Conservation (phyloP, 2,113 vertebrate species). For the Propithecus coquereli region DNA sequence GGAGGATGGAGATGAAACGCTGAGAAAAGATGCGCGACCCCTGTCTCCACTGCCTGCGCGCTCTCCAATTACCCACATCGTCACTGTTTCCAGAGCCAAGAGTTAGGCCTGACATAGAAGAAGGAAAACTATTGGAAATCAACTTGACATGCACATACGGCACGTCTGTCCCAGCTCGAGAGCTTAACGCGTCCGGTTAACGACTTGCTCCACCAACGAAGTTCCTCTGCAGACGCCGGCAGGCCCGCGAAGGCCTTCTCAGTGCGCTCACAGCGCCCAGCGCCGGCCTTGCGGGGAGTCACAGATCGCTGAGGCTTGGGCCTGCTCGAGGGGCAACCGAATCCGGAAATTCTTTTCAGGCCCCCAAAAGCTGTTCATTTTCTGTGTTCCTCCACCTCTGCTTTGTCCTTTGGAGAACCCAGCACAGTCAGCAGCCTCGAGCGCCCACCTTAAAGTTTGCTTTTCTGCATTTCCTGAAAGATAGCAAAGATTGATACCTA, state of each 20-base stretch:
- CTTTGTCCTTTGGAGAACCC: neutral
- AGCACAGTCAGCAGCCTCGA: too few relatives aligned
- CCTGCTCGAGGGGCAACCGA: neutral
- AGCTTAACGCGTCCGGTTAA: neutral
- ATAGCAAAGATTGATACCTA: neutral
- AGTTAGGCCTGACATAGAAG: neutral
- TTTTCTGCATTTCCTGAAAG: neutral
- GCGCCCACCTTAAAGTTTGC: too few relatives aligned
- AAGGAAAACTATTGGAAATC: neutral
- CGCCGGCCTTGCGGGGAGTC: neutral
- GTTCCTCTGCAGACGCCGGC: neutral
- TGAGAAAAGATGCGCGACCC: neutral
- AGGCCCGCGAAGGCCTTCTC: neutral
- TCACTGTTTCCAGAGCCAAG: neutral
- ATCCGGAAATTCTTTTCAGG: too few relatives aligned
- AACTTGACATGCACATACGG: neutral
- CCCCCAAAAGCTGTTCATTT: too few relatives aligned
- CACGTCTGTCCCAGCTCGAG: neutral
- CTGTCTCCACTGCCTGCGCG: neutral
- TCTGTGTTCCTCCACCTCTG: too few relatives aligned
- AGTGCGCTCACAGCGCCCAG: too few relatives aligned
- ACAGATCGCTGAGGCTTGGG: too few relatives aligned
- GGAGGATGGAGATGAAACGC: neutral
- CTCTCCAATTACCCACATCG: neutral
- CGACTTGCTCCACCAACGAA: neutral